Conservation (phyloP, 2,113 vertebrate genomes). For the Dryoscopus gambensis region DNA sequence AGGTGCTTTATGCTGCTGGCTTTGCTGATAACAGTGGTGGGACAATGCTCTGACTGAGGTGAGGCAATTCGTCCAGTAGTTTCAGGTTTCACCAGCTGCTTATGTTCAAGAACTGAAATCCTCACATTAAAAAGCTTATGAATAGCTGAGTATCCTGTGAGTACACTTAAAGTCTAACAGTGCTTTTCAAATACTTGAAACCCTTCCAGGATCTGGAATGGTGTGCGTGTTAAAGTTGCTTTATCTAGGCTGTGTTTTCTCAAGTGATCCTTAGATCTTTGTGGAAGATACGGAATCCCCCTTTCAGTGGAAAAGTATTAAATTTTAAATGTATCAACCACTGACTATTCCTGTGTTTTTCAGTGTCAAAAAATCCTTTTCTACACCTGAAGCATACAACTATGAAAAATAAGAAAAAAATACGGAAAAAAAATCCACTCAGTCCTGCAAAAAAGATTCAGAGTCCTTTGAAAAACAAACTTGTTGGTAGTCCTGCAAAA, state of each 20-base stretch:
- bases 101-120: neutral
- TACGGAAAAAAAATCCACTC: constrained; percentile 77
- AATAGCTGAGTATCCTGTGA: neutral
- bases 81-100: neutral
- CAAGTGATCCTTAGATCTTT: neutral
- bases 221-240: neutral
- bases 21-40: neutral
- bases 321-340: neutral
- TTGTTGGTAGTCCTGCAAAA: constrained; percentile 79
- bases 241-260: neutral
- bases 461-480: constrained; percentile 84
- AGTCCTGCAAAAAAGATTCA: constrained; percentile 82
- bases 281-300: neutral
- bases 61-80: neutral
- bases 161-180: neutral
- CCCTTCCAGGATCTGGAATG: neutral
- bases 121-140: neutral
- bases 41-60: neutral
- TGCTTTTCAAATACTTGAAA: neutral
- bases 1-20: neutral
- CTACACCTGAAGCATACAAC: constrained; percentile 78
- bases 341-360: neutral
- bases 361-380: constrained; percentile 83
- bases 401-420: constrained; percentile 81
- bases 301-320: neutral